Evolutionary conservation across 2,113 vertebrate genomes (phyloP).

Genomic region (Blennius ocellaris): DNA sequence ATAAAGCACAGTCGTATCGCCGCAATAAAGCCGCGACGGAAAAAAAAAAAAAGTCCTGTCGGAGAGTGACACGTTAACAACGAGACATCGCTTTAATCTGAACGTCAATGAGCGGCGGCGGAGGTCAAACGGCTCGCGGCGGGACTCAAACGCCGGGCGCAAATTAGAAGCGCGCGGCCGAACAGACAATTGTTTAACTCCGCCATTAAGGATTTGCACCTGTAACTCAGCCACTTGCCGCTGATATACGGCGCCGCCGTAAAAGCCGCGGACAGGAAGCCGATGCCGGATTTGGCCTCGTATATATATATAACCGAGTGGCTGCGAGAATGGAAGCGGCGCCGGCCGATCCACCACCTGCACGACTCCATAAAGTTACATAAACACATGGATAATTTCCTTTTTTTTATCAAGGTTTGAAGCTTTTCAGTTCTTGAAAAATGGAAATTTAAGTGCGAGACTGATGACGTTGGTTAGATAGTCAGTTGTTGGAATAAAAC

Average conservation of each 20-base stretch:
- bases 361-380: conserved; percentile 4
- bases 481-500: too few species aligned
- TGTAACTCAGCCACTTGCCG: conserved; percentile 24
- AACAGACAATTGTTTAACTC: conserved; percentile 13
- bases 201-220: background rate
- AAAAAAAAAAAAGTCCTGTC: conserved; percentile 31
- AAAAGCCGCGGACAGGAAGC: conserved; percentile 26
- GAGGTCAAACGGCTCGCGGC: background rate
- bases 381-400: too few species aligned
- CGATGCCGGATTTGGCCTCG: conserved; percentile 15
- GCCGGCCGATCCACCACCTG: background rate
- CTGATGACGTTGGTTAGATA: too few species aligned
- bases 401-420: too few species aligned
- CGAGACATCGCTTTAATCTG: conserved; percentile 27
- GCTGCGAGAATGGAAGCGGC: background rate
- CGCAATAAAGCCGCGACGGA: conserved; percentile 29
- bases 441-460: too few species aligned
- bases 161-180: too few species aligned
- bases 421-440: too few species aligned
- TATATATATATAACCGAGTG: conserved; percentile 28
- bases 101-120: conserved; percentile 31
- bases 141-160: background rate
- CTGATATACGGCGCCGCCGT: conserved; percentile 12
- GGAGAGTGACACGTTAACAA: conserved; percentile 34
- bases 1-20: conserved; percentile 21